Conservation (phyloP, 2,113 vertebrate genomes). For the Clupea harengus region DNA sequence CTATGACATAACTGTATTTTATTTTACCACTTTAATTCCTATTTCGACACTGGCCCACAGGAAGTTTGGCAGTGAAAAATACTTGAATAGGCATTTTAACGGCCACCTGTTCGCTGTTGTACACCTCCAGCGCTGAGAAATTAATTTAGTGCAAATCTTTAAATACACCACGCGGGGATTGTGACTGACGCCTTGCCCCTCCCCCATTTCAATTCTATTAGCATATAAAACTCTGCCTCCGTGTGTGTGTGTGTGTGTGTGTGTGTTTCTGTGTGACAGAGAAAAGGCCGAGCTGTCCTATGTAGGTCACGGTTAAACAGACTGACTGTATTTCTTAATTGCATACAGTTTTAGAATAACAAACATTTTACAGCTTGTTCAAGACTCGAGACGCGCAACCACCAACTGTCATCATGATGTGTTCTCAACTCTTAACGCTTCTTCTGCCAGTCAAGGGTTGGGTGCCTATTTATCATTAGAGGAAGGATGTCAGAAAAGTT, state of each 20-base stretch:
- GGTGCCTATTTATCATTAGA: not conserved
- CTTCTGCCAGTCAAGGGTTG: not conserved
- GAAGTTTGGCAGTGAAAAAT: slow-evolving; percentile 27
- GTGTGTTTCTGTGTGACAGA: slow-evolving; percentile 26
- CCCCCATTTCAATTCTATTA: slow-evolving; percentile 54
- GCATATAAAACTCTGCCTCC: slow-evolving; percentile 73
- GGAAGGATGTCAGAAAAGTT: not conserved
- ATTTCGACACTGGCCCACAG: not conserved
- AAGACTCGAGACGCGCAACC: not conserved
- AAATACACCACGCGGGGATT: slow-evolving; percentile 42
- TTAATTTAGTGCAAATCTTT: slow-evolving; percentile 71
- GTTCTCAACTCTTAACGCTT: not conserved
- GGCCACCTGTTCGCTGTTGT: slow-evolving; percentile 69
- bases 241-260: slow-evolving; percentile 28
- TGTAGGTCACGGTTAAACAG: slow-evolving; percentile 70
- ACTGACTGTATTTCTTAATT: slow-evolving; percentile 66
- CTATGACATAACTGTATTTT: not conserved
- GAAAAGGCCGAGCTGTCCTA: slow-evolving; percentile 49
- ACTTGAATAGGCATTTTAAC: slow-evolving; percentile 32
- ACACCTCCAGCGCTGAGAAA: slow-evolving; percentile 66
- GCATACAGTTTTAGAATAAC: slow-evolving; percentile 50
- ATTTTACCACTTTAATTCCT: not conserved
- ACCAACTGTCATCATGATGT: not conserved
- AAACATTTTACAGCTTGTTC: slow-evolving; percentile 2
- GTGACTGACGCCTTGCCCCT: slow-evolving; percentile 54